Percentiles rank a stretch among this genome's conserved stretches.
Conservation (phyloP, 2,113 vertebrate species). For the Probosciger aterrimus region DNA sequence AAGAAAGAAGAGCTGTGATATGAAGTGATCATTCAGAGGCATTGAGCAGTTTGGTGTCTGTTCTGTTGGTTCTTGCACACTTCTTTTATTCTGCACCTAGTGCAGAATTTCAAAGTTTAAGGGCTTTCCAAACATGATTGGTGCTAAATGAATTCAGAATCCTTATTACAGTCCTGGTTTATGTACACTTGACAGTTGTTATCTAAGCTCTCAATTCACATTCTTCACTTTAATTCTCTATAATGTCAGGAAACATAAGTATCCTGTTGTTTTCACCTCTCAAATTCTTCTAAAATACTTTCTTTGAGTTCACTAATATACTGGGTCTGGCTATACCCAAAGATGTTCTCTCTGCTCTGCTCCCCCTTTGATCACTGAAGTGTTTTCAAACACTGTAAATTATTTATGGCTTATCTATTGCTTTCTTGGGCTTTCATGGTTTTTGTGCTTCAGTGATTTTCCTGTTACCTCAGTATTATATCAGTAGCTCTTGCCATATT, state of each 20-base stretch:
- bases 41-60: not conserved
- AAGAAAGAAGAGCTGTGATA: not conserved
- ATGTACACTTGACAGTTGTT: not conserved
- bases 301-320: not conserved
- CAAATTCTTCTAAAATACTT: not conserved
- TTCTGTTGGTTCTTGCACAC: not conserved
- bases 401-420: not conserved
- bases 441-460: not conserved
- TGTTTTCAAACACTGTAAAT: not conserved
- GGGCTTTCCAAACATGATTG: constrained; percentile 3
- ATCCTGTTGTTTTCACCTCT: not conserved
- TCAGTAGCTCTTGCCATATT: not conserved
- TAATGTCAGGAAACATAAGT: not conserved
- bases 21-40: not conserved
- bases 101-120: not conserved
- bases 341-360: not conserved
- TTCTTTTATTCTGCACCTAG: not conserved
- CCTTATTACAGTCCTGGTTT: not conserved
- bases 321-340: not conserved
- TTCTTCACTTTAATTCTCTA: not conserved
- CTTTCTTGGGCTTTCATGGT: not conserved
- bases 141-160: not conserved
- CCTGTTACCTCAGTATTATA: not conserved
- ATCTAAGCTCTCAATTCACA: not conserved
- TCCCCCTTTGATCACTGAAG: not conserved